Evolutionary conservation across 2,113 vertebrate genomes (phyloP), one percentile per base, ranked within the genome.

Genomic region (Xiphophorus maculatus): DNA sequence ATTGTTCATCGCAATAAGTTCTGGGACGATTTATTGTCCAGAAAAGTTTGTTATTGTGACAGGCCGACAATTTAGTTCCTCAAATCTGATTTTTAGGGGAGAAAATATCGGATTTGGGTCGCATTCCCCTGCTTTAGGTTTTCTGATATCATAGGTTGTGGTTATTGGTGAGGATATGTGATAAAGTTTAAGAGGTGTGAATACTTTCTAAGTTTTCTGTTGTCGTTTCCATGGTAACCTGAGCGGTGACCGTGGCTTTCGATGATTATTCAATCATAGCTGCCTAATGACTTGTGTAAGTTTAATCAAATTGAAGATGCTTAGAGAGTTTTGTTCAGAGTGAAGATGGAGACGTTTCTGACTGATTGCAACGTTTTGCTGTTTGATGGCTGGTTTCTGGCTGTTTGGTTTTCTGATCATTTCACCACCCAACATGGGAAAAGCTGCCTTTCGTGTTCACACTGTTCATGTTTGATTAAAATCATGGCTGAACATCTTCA

Each of bases 281-380:
- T 44, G 77, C 77, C 76, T 88, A 88, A 90, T 87, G 90, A 90
- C 69, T 80, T 84, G 83, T 48, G 76, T 84, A 77, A 81, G 88
- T 90, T 71, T 42, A 91, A 87, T 91, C 81, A 82, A 84, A 81
- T 87, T 66, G 74, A 83, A 75, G 77, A 80, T 76, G 72, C 84
- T 88, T 51, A 60, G 77, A 70, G 74, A 25, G 1, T 42, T 64
- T 83, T 63, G 67, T 82, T n/a, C 71, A 74, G 62, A 68, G 65
- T 14, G 54, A 67, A 74, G 32, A 48, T 42, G 28, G 74, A 71
- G 30, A 25, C 2, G 7, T 58, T n/a, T 76, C 51, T 63, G n/a
- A 11, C 5, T 58, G 63, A 54, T 29, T 42, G 51, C 54, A 17
- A 61, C 15, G 66, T 71, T 82, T 84, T 66, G 42, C 35, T 42